Evolutionary conservation across 2,888 invertebrate genomes (phyloP), one percentile per base, ranked within the genome.

Genomic region (Melinaea menophilus): DNA sequence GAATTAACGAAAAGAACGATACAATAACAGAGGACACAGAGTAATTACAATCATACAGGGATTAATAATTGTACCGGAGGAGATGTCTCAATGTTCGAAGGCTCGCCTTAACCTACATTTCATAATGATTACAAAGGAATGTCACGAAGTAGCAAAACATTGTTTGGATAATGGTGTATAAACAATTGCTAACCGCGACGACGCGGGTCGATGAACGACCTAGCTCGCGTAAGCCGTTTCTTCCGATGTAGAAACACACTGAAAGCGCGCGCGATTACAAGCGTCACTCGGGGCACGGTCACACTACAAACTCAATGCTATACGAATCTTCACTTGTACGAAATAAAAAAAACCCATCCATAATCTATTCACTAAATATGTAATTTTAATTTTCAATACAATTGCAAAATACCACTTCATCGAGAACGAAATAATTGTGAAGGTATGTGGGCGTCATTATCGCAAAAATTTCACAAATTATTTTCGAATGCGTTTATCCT

Each of bases 181-280:
- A 83, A 88, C 87, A 87, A 87, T 86, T 82, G 83, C 79, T 78
- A 68, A 68, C 65, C 68, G 67, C 68, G 67, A 68, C 74, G 73
- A 68, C 74, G 73, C 75, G 83, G 89, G 90, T 89, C 88, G 88
- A 82, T 80, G 88, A 89, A 90, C 90, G 89, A 86, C 90, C 90
- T 90, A 89, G 89, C 88, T 78, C 78, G 73, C 61, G 72, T 70
- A 75, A 76, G 71, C 68, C 66, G 69, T 68, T 69, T 66, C 72
- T 70, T 62, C 64, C 64, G 62, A 48, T 66, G 61, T 63, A 62
- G 63, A 61, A 61, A 65, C 61, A 63, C 22, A 54, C 55, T 58
- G 46, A 45, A 58, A 61, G 58, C 62, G 61, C 57, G 62, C 58
- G 62, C 65, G 65, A 65, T 63, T 65, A 67, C 61, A 46, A 57